Percentiles rank a stretch among this genome's conserved stretches.
Evolutionary conservation across 2,797 vertebrate species (phyloP).

Genomic region (Odontamblyopus lacepedii): DNA sequence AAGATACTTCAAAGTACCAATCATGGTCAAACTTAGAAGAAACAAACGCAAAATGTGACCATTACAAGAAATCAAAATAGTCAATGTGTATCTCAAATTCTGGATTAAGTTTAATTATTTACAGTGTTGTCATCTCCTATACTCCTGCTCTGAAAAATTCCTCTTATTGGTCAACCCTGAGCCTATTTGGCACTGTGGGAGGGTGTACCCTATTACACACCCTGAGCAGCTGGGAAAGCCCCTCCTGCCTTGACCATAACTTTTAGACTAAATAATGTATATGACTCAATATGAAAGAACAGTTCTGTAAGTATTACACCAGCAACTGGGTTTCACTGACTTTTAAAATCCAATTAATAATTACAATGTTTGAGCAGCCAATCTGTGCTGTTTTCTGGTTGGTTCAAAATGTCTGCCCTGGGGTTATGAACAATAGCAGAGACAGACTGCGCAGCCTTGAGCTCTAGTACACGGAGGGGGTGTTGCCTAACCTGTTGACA

Average conservation of each 20-base stretch:
- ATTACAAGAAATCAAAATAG: background rate
- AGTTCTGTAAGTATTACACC: background rate
- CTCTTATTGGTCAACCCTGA: background rate
- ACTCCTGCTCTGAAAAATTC: background rate
- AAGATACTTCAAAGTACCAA: background rate
- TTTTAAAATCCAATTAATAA: background rate
- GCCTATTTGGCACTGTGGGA: background rate
- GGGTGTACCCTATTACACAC: conserved; percentile 2
- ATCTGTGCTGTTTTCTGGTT: background rate
- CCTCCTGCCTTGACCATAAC: background rate
- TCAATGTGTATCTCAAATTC: background rate
- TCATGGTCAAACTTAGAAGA: background rate
- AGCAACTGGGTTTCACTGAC: background rate
- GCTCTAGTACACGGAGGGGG: conserved; percentile 29
- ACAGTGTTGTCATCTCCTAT: background rate
- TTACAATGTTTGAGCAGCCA: background rate
- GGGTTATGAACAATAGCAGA: conserved; percentile 49
- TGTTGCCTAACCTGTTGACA: conserved; percentile 60
- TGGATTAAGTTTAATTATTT: background rate
- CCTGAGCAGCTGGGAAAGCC: conserved; percentile 11
- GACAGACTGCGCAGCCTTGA: conserved; percentile 49
- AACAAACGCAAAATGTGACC: background rate
- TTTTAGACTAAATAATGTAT: background rate
- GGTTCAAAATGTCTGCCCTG: conserved; percentile 48
- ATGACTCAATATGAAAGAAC: background rate